Base-by-base conservation (phyloP, 2,797 vertebrate species). In the Crenichthys baileyi region DNA sequence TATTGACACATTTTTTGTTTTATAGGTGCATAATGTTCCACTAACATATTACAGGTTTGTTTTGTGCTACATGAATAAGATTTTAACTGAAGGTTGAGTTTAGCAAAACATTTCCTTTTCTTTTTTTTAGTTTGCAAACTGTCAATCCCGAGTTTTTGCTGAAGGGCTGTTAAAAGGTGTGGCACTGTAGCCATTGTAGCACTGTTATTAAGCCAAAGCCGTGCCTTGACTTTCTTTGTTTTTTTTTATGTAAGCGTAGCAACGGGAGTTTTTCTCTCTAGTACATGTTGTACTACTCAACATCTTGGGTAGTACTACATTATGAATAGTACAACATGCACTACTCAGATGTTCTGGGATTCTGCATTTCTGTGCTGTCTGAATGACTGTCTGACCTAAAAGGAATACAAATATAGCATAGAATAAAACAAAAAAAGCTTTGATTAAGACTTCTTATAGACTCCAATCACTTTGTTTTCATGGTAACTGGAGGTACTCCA, bases 141-240 rank as follows among this genome's bases (percentile, higher is more conserved):
- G 65, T 24, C 29, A 3, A 36, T 46, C 20, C 71, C 61, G 61
- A 68, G 6, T 75, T 76, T 22, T 78, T 18, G 80, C 81, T 12
- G 68, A 1, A 76, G 65, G 29, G 71, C 73, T 80, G 78, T 82
- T 75, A 76, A 70, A 81, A 90, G 89, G 90, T 91, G 89, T 90
- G 90, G 55, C 70, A 11, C 24, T 51, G 50, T 44, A 63, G 16
- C 22, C n/a, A n/a, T n/a, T n/a, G n/a, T n/a, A n/a, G 75, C 80
- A 67, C 73, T 75, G 20, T 85, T 79, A 83, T 93, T 84, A 87
- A 31, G 73, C 26, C 51, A 48, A 67, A 67, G 81, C 82, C 91
- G 83, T 91, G 80, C 91, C 93, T 89, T 58, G 53, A 67, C 81
- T 91, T 89, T 80, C 88, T 87, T 82, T 84, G 63, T 56, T 79